Conservation (phyloP, 2,113 vertebrate genomes). For the Psittacula cyanocephala region DNA sequence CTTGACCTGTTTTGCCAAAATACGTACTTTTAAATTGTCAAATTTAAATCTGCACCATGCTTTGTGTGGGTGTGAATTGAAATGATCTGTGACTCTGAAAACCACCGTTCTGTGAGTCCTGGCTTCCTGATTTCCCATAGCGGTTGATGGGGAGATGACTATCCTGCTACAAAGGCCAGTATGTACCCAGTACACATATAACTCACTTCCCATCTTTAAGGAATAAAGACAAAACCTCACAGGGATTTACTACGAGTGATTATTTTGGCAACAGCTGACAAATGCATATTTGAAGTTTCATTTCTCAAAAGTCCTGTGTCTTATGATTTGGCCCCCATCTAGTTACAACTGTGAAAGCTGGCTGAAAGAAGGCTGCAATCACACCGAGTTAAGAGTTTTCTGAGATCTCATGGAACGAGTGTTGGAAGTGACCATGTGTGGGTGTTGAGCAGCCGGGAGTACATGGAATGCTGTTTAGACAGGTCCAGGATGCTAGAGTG, state of each 20-base stretch:
- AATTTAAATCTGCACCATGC: not conserved
- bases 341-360: slow-evolving; percentile 47
- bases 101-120: not conserved
- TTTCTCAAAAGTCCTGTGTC: slow-evolving; percentile 30
- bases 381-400: not conserved
- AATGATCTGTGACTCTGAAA: not conserved
- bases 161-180: not conserved
- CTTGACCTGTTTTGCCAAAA: not conserved
- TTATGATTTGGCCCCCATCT: slow-evolving; percentile 23
- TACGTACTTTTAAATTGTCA: not conserved
- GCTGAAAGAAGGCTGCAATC: not conserved
- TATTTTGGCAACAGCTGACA: slow-evolving; percentile 45
- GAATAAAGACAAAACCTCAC: slow-evolving; percentile 2
- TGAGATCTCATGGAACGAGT: not conserved
- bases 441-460: slow-evolving; percentile 42
- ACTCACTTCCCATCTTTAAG: not conserved
- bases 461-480: slow-evolving; percentile 33
- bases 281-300: slow-evolving; percentile 3
- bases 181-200: not conserved
- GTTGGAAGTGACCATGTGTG: slow-evolving; percentile 33
- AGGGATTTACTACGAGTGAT: slow-evolving; percentile 36
- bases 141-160: not conserved
- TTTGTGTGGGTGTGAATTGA: not conserved
- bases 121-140: not conserved
- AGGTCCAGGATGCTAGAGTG: slow-evolving; percentile 33